Percentiles rank a stretch among this genome's conserved stretches.
phyloP scores from a whole-genome alignment of 2,113 vertebrate genomes.

The Poeciliopsis occidentalis region DNA sequence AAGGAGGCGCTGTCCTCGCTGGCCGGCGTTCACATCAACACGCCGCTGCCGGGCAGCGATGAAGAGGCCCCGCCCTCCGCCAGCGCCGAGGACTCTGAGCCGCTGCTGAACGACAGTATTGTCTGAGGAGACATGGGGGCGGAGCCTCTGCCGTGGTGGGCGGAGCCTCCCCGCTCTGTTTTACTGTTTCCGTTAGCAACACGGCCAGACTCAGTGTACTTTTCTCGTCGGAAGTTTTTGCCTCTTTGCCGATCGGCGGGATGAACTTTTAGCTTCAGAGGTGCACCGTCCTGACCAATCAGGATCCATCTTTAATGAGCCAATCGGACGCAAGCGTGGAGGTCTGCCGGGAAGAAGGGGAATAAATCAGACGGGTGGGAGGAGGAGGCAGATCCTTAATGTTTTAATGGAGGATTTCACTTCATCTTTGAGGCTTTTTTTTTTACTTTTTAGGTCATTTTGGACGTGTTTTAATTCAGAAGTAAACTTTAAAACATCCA shows the following conservation, averaged over 20 bases:
- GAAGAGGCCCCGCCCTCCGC: conserved; percentile 80
- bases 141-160: too few relatives aligned
- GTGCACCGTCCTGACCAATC: background rate
- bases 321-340: background rate
- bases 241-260: background rate
- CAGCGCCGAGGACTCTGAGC: conserved; percentile 89
- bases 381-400: background rate
- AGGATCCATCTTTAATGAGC: background rate
- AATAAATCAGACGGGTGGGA: too few relatives aligned
- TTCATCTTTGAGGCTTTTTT: conserved; percentile 30
- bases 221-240: conserved; percentile 27
- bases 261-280: background rate
- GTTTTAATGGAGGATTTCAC: conserved; percentile 23
- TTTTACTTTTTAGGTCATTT: conserved; percentile 25
- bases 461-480: conserved; percentile 34
- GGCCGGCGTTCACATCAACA: conserved; percentile 79
- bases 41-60: conserved; percentile 80
- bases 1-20: conserved; percentile 81
- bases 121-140: conserved; percentile 78
- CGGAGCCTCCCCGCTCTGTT: background rate
- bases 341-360: too few relatives aligned
- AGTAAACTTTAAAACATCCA: conserved; percentile 41
- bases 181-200: conserved; percentile 26
- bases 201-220: conserved; percentile 21
- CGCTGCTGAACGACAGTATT: conserved; percentile 89